Conservation (phyloP, 2,113 vertebrate genomes). For the Cathartes aura region DNA sequence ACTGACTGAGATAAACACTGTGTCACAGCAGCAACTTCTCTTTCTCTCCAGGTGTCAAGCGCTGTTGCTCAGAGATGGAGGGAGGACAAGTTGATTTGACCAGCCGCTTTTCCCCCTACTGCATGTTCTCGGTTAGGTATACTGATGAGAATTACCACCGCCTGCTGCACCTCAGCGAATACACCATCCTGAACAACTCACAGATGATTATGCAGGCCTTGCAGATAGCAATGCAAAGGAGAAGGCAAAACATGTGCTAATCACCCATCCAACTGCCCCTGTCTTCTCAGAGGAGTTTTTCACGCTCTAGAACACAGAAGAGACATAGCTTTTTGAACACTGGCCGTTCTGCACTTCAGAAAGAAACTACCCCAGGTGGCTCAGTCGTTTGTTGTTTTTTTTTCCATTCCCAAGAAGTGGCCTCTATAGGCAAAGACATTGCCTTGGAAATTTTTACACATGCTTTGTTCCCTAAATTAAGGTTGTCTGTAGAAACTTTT, state of each 20-base stretch:
- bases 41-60: conserved; percentile 70
- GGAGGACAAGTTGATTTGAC: conserved; percentile 73
- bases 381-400: background rate
- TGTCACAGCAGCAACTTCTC: background rate
- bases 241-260: conserved; percentile 53
- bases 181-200: conserved; percentile 80
- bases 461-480: background rate
- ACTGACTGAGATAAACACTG: background rate
- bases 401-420: background rate
- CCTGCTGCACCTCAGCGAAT: conserved; percentile 77
- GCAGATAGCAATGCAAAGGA: conserved; percentile 66
- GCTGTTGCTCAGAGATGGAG: conserved; percentile 75
- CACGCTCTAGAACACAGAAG: background rate
- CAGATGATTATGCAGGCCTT: conserved; percentile 73
- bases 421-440: background rate
- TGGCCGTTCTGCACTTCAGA: background rate
- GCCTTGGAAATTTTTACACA: background rate
- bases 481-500: background rate
- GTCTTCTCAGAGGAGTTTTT: background rate
- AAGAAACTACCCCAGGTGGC: background rate
- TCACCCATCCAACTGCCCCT: background rate
- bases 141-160: conserved; percentile 67
- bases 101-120: conserved; percentile 69
- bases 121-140: conserved; percentile 76
- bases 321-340: background rate